A percentile compares a stretch with the other conserved stretches of the same genome.
phyloP scores from a whole-genome alignment of 2,797 vertebrate species.

The Ctenopoma kingsleyae region DNA sequence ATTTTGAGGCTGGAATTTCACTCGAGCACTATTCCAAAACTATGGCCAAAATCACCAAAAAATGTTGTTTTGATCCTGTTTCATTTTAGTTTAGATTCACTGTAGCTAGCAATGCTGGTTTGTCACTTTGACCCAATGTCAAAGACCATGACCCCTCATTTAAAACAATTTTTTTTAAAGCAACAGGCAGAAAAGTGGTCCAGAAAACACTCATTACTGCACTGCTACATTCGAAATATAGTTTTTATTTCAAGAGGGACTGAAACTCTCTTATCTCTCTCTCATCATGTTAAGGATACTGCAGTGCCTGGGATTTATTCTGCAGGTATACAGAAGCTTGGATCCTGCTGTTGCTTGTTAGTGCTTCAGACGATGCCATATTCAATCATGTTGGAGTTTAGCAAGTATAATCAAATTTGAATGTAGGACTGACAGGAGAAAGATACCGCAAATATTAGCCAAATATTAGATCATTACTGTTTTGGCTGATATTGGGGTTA shows the following conservation, averaged over 20 bases:
- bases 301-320: slow-evolving; percentile 41
- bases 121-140: slow-evolving; percentile 61
- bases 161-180: slow-evolving; percentile 10
- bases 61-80: slow-evolving; percentile 4
- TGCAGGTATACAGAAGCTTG: slow-evolving; percentile 30
- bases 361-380: slow-evolving; percentile 21
- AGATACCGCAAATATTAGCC: slow-evolving; percentile 24
- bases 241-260: slow-evolving; percentile 34
- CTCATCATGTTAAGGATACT: slow-evolving; percentile 43
- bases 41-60: slow-evolving; percentile 50
- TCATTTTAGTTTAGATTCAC: slow-evolving; percentile 17
- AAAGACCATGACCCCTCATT: slow-evolving; percentile 26
- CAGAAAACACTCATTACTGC: slow-evolving; percentile 8
- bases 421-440: slow-evolving; percentile 62
- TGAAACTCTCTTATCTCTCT: slow-evolving; percentile 31
- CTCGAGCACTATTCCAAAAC: slow-evolving; percentile 23
- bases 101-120: slow-evolving; percentile 12
- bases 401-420: slow-evolving; percentile 68
- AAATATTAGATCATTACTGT: slow-evolving; percentile 34
- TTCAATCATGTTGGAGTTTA: slow-evolving; percentile 41
- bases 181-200: slow-evolving; percentile 12
- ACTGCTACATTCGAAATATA: slow-evolving; percentile 10
- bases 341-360: slow-evolving; percentile 33
- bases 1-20: slow-evolving; percentile 14
- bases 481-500: slow-evolving; percentile 16